Evolutionary conservation across 2,113 vertebrate genomes (phyloP).

Genomic region (Thomomys bottae): DNA sequence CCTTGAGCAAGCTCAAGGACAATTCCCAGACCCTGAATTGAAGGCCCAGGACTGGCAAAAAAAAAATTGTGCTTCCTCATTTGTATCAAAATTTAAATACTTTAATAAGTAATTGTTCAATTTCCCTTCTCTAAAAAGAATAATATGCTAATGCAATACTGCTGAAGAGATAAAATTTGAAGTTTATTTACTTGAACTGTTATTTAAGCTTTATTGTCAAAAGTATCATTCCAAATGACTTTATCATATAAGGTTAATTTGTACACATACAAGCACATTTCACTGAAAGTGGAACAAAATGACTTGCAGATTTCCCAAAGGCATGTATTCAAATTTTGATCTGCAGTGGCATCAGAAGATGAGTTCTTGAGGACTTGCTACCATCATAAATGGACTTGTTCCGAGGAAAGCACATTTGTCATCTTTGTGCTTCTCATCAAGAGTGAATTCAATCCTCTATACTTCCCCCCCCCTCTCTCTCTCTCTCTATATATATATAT

Average conservation of each 20-base stretch:
- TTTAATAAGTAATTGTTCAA: background rate
- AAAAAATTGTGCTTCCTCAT: conserved; percentile 2
- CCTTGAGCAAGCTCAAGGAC: no score
- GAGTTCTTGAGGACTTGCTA: background rate
- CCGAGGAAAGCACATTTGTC: background rate
- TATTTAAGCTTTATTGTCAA: background rate
- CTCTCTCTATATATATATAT: no score
- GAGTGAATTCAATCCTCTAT: no score
- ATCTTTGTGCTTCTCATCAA: background rate
- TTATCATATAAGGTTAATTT: conserved; percentile 25
- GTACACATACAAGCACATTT: background rate
- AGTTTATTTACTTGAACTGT: background rate
- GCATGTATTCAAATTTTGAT: background rate
- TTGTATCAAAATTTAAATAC: background rate
- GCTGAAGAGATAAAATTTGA: background rate
- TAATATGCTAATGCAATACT: background rate
- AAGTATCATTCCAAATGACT: background rate
- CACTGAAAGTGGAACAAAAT: background rate
- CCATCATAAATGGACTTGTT: accelerated
- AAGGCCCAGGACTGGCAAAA: no score
- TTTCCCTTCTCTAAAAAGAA: background rate
- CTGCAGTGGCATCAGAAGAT: background rate
- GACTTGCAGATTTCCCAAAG: no score
- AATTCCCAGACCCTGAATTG: no score
- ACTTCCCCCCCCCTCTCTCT: no score